Evolutionary conservation across 2,113 vertebrate genomes (phyloP), one percentile per base, ranked within the genome.

Genomic region (Macrotis lagotis): DNA sequence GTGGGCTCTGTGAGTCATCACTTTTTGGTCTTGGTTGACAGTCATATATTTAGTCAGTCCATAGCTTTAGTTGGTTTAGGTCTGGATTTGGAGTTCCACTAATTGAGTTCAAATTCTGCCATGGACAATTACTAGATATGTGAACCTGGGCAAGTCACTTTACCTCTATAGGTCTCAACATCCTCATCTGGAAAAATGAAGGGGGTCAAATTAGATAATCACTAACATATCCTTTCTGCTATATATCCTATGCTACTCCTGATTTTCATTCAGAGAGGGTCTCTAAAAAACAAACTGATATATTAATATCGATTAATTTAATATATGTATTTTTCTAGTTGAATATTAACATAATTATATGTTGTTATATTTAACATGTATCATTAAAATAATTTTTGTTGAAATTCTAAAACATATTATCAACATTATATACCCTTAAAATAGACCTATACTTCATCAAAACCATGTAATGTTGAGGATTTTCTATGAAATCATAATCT

Each of bases 101-200:
- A 74, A 14, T 1, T 44, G n/a, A 44, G 66, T 83, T 83, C 66
- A 22, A 83, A 44, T 44, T 2, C 1, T 83, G n/a, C 66, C 7
- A 44, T 8, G 19, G 4, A 44, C 19, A 24, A n/a, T 44, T 44
- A 44, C 19, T 44, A 83, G 66, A 7, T 44, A 4, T 37, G 14
- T 66, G 31, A 66, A 4, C 59, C 12, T 66, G 37, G 6, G 16
- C 16, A 19, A 74, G 16, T 16, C 37, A 74, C 37, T 74, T 74
- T 74, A 74, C 37, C 16, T 74, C 66, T 2, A 14, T 8, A n/a
- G 91, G 52, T 22, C 48, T 25, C 89, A 50, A 74, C 92, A 94
- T 11, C 25, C 44, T 83, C 49, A 89, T 52, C n/a, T 92, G 50
- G 95, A 49, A 55, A 49, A 88, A 91, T 97, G 95, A 94, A 91